These are phyloP conservation scores for Nymphalis polychloros DNA, from an alignment of 2,888 invertebrate genomes.

Conservation along the genomic window DNA sequence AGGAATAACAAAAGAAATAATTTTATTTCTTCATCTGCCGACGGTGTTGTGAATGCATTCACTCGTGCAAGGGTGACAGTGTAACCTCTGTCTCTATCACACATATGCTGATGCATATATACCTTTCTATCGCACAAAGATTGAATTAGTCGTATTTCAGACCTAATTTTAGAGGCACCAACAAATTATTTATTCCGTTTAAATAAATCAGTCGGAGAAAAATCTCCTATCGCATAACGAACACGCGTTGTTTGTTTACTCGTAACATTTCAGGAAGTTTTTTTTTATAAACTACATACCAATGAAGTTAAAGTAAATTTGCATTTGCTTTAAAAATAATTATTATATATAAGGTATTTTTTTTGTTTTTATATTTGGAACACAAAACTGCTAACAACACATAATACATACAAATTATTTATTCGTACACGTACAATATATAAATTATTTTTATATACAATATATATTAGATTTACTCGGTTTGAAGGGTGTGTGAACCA, in stretches of 20 bases:
- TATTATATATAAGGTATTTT: no score
- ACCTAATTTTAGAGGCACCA: constrained; percentile 40
- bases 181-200: constrained; percentile 42
- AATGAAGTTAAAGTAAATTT: background rate
- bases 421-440: no score
- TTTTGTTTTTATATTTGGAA: no score
- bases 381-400: no score
- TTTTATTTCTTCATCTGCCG: constrained; percentile 44
- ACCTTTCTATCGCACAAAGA: constrained; percentile 46
- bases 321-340: no score
- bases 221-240: constrained; percentile 10
- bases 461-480: no score
- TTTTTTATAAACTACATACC: background rate
- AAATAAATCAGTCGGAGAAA: constrained; percentile 28
- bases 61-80: constrained; percentile 62
- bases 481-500: no score
- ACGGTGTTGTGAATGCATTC: constrained; percentile 66
- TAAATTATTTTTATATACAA: no score
- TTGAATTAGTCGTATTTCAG: constrained; percentile 42
- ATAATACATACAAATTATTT: no score
- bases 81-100: constrained; percentile 48
- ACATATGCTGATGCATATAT: constrained; percentile 35
- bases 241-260: constrained; percentile 7
- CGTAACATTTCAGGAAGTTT: background rate
- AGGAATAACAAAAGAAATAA: background rate